Conservation (phyloP, 2,113 vertebrate genomes). For the Psammodynastes pulverulentus region DNA sequence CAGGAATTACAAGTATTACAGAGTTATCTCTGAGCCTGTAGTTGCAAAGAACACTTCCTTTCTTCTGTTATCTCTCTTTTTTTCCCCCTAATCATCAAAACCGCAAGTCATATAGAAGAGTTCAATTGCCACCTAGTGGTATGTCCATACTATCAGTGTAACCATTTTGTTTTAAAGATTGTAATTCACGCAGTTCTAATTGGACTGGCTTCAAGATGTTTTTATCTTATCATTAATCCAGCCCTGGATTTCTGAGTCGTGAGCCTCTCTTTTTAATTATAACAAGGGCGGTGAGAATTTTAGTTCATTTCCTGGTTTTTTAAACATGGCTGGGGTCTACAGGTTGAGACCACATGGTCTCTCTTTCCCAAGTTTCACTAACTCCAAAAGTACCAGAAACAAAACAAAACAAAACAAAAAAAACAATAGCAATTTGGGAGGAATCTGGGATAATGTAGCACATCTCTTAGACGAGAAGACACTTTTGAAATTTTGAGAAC, state of each 20-base stretch:
- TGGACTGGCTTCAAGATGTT: not conserved
- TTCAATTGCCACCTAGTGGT: conserved; percentile 65
- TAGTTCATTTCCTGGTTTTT: not conserved
- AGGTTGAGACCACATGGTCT: not conserved
- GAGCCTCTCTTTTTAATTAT: not conserved
- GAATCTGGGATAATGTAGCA: not conserved
- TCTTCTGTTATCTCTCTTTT: not conserved
- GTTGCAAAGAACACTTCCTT: not conserved
- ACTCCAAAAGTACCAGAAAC: not conserved
- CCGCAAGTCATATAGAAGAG: conserved; percentile 21
- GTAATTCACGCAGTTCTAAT: not conserved
- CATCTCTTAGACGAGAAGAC: not conserved
- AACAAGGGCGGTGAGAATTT: not conserved
- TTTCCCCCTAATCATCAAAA: not conserved
- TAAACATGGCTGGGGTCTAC: not conserved
- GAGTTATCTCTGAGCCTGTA: not conserved
- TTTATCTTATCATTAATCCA: not conserved
- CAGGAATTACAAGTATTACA: not conserved
- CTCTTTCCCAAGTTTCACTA: not conserved
- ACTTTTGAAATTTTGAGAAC: not conserved
- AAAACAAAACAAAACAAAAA: not conserved
- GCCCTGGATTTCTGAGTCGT: not conserved
- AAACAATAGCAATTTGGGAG: not conserved
- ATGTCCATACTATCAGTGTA: not conserved
- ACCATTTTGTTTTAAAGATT: not conserved